A percentile compares a stretch with the other conserved stretches of the same genome.
Conservation (phyloP, 2,797 vertebrate genomes). For the Champsocephalus gunnari region DNA sequence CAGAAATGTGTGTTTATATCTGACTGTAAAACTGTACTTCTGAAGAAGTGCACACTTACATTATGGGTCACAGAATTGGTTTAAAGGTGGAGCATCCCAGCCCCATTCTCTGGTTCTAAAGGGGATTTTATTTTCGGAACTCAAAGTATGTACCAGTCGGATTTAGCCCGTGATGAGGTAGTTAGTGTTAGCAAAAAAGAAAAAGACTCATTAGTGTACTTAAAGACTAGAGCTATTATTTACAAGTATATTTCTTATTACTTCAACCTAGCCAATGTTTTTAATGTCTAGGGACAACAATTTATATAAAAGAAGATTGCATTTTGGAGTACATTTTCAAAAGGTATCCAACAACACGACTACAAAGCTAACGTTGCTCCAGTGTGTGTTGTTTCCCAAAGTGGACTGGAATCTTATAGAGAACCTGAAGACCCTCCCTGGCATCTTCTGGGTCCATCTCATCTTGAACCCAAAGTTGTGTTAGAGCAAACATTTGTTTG, state of each 20-base stretch:
- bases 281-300: neutral
- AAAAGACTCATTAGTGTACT: no score
- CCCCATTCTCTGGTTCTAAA: no score
- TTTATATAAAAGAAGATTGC: neutral
- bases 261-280: neutral
- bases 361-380: neutral
- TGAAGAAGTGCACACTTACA: neutral
- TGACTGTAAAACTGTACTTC: slow-evolving; percentile 29
- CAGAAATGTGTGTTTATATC: slow-evolving; percentile 16
- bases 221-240: neutral
- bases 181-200: neutral
- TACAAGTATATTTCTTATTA: neutral
- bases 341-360: no score
- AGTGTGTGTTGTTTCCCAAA: neutral
- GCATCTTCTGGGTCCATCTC: neutral
- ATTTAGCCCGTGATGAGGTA: no score
- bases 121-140: neutral
- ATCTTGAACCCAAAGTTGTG: neutral
- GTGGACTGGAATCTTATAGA: neutral
- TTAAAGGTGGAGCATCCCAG: no score
- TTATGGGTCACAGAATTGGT: neutral
- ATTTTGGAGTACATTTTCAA: neutral
- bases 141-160: neutral
- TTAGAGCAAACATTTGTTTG: no score
- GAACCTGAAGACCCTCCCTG: no score